Base-by-base conservation (phyloP, 2,888 invertebrate species). In the Caenorhabditis uteleia region DNA sequence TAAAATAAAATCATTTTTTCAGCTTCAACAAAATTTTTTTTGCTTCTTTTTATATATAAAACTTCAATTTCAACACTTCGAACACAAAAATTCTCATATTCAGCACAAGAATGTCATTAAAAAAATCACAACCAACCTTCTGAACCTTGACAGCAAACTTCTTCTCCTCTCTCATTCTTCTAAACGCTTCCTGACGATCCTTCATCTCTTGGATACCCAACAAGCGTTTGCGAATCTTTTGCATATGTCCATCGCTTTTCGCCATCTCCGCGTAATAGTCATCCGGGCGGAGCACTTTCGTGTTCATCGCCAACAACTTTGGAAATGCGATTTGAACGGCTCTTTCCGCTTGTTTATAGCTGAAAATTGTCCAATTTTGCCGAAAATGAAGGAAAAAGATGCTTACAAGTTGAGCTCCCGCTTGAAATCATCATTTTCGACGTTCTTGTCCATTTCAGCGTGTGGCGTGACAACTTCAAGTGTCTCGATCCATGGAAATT, bases 241-340 rank as follows among this genome's bases (percentile, higher is more conserved):
- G 93, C 98, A 98, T 98, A 80, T 98, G 98, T 29, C 89, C 89
- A 85, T 98, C 98, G 14, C 91, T 88, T 85, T 98, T 98, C 0
- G 93, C 93, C 98, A 98, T 98, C 87, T 98, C 93, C 0, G 97
- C 98, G 85, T 95, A 97, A 84, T 94, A 98, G 85, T 97, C 97
- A 54, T 92, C 91, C 0, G 98, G 98, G 85, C 91, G 88, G 80
- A 89, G 90, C 0, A 73, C 73, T 47, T 70, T 70, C 39, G 70
- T 68, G 1, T 58, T 55, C 33, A 67, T 42, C 12, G 89, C 88
- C 62, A 91, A 90, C 8, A 98, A 85, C 71, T 88, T 88, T 42
- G 89, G 89, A 21, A 97, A 88, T 0, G 90, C 91, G 68, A 91
- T 89, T 25, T 92, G 75, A 1, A 92, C 92, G 0, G 95, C 90